These are phyloP conservation scores for Drosophila mercatorum DNA, from an alignment of 2,888 invertebrate genomes.

Conservation along the genomic window DNA sequence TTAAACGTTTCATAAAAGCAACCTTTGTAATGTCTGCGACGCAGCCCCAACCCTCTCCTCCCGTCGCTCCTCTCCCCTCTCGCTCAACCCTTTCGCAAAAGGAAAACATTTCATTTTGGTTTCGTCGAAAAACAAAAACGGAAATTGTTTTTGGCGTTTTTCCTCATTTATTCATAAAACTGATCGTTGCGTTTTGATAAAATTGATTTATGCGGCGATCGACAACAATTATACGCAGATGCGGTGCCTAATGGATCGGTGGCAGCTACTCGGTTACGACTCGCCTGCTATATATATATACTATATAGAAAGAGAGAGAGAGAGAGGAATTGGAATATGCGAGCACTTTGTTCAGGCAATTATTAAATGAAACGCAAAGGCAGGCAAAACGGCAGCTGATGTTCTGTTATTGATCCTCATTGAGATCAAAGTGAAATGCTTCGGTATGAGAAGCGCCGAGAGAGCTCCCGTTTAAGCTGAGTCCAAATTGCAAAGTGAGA, in stretches of 20 bases:
- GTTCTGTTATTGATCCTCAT: background rate
- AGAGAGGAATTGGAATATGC: constrained; percentile 1
- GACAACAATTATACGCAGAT: constrained; percentile 78
- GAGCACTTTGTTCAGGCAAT: constrained; percentile 12
- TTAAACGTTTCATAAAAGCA: constrained; percentile 81
- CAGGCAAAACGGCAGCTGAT: background rate
- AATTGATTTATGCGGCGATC: constrained; percentile 81
- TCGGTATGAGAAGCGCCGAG: background rate
- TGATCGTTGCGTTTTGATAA: constrained; percentile 80
- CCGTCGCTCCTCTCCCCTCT: background rate
- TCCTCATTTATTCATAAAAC: constrained; percentile 74
- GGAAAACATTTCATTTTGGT: constrained; percentile 45
- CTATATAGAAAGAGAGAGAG: background rate
- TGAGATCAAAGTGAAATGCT: background rate
- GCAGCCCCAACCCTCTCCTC: constrained; percentile 4
- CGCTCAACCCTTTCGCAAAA: constrained; percentile 27
- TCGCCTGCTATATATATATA: background rate
- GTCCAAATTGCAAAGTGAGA: background rate
- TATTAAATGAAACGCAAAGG: constrained; percentile 4
- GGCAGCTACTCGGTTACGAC: constrained; percentile 37
- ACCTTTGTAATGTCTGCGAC: constrained; percentile 74
- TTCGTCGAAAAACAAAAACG: constrained; percentile 53
- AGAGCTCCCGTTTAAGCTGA: background rate
- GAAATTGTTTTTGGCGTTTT: constrained; percentile 63
- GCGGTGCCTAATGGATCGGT: constrained; percentile 81